A percentile compares a stretch with the other conserved stretches of the same genome.
phyloP scores from a whole-genome alignment of 2,797 vertebrate genomes.

The Ceryle rudis region DNA sequence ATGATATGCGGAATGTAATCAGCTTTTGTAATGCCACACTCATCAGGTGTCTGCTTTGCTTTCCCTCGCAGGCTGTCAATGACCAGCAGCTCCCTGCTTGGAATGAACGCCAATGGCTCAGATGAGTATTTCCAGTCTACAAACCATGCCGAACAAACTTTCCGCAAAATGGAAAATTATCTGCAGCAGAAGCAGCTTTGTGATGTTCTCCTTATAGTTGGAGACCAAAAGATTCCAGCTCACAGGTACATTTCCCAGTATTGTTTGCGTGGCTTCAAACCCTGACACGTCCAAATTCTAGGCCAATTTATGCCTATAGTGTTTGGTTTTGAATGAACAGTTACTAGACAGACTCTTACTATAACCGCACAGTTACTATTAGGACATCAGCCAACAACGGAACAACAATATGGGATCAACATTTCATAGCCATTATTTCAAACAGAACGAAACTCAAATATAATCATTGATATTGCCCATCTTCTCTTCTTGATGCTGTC shows the following conservation, averaged over 20 bases:
- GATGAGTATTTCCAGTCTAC: conserved; percentile 92
- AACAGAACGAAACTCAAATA: neutral
- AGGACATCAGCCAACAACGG: neutral
- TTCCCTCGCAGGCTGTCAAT: conserved; percentile 80
- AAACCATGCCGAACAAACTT: conserved; percentile 94
- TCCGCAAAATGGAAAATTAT: conserved; percentile 96
- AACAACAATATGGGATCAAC: rapidly evolving
- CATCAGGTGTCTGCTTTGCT: neutral
- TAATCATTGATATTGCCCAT: neutral
- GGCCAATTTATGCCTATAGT: neutral
- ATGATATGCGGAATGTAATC: rapidly evolving
- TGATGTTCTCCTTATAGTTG: conserved; percentile 92
- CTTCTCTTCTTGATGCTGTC: neutral
- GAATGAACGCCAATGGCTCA: conserved; percentile 86
- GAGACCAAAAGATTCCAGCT: conserved; percentile 94
- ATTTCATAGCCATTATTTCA: neutral
- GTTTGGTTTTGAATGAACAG: neutral
- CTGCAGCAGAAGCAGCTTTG: conserved; percentile 97
- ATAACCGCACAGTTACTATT: neutral
- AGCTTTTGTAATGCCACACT: rapidly evolving
- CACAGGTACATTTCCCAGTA: conserved; percentile 83
- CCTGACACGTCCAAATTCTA: neutral
- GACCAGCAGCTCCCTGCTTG: conserved; percentile 79
- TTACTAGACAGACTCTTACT: neutral
- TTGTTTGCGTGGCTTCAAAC: neutral